Conservation (phyloP, 2,888 invertebrate genomes). For the Argyresthia albistria region DNA sequence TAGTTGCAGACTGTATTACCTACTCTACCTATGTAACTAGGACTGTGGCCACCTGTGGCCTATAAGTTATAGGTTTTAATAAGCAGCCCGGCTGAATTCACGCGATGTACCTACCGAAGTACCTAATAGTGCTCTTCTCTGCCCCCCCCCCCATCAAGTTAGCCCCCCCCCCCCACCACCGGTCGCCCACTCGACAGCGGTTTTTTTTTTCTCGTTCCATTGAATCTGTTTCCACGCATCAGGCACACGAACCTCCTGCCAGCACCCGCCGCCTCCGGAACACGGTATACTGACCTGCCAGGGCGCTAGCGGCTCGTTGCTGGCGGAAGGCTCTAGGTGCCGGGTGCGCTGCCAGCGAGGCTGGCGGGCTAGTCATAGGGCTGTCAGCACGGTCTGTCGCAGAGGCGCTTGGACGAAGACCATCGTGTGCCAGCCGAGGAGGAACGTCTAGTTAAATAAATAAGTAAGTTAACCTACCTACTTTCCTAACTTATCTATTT, state of each 20-base stretch:
- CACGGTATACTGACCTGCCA: constrained; percentile 47
- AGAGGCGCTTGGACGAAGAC: constrained; percentile 43
- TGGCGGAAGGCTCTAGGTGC: constrained; percentile 49
- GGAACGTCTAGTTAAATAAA: not conserved
- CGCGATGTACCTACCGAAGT: too few relatives aligned
- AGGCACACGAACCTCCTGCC: constrained; percentile 42
- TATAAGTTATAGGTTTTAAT: too few relatives aligned
- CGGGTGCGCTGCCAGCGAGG: constrained; percentile 40
- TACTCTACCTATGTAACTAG: too few relatives aligned
- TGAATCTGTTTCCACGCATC: not conserved
- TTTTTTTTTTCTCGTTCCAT: constrained; percentile 8
- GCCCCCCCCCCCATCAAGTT: too few relatives aligned
- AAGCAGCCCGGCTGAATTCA: too few relatives aligned
- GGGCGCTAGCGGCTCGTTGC: constrained; percentile 24
- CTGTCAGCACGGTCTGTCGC: constrained; percentile 32
- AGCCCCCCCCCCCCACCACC: too few relatives aligned
- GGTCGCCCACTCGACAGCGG: too few relatives aligned
- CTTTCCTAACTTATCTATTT: too few relatives aligned
- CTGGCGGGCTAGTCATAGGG: constrained; percentile 29
- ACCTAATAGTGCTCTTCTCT: too few relatives aligned
- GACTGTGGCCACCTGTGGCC: too few relatives aligned
- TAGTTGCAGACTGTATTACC: too few relatives aligned
- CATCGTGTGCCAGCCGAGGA: constrained; percentile 29
- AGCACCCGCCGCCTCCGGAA: constrained; percentile 32
- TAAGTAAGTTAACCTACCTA: too few relatives aligned